Conservation (phyloP, 2,797 vertebrate genomes). For the Rhinoraja longicauda region DNA sequence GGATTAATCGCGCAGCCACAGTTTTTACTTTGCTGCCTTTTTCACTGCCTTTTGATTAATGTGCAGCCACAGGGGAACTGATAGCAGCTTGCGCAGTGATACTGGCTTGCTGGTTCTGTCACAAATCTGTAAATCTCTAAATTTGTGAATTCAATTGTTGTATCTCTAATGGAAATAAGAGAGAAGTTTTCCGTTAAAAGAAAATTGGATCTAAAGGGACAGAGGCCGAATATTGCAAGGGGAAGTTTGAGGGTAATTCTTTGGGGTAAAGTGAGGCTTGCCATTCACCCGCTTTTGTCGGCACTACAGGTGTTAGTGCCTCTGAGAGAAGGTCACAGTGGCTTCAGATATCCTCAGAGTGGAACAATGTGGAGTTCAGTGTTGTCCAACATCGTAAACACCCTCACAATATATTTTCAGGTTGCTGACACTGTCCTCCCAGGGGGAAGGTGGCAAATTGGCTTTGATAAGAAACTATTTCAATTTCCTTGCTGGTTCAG, state of each 20-base stretch:
- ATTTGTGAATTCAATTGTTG: not conserved
- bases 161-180: not conserved
- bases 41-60: constrained; percentile 20
- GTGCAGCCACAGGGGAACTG: not conserved
- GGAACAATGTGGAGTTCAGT: not conserved
- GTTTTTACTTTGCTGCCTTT: constrained; percentile 6
- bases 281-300: not conserved
- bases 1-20: constrained; percentile 28
- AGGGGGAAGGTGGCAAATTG: not conserved
- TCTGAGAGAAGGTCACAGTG: not conserved
- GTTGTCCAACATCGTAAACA: not conserved
- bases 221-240: not conserved
- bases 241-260: not conserved
- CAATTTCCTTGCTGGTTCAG: not conserved
- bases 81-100: not conserved
- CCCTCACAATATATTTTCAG: not conserved
- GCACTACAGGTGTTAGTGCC: not conserved
- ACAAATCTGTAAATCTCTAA: not conserved
- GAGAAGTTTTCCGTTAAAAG: not conserved
- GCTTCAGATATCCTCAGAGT: not conserved
- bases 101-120: not conserved
- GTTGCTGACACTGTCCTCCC: not conserved
- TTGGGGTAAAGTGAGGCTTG: not conserved
- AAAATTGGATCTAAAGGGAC: not conserved
- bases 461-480: not conserved